A percentile compares a stretch with the other conserved stretches of the same genome.
phyloP scores from a whole-genome alignment of 2,113 vertebrate genomes.

The Notarius lentiginosus region DNA sequence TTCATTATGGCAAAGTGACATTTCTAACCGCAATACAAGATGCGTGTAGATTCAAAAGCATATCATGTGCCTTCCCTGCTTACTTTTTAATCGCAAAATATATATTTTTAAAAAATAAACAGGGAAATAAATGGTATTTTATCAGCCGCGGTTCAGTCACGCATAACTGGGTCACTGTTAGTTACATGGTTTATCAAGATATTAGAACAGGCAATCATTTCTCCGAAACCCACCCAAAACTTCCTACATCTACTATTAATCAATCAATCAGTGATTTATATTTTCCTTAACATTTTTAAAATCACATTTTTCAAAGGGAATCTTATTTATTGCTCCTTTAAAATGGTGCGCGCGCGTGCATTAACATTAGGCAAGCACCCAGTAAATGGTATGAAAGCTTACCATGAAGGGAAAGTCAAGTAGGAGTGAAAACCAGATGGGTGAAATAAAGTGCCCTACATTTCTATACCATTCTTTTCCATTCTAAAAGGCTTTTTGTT shows the following conservation, averaged over 20 bases:
- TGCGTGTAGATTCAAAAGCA: not conserved
- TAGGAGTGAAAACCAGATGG: not conserved
- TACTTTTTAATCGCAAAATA: not conserved
- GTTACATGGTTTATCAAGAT: not conserved
- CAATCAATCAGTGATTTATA: not conserved
- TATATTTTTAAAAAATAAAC: too few species aligned
- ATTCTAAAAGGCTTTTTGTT: constrained; percentile 5
- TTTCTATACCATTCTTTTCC: not conserved
- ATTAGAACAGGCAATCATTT: not conserved
- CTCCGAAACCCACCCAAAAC: not conserved
- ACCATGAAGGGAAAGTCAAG: not conserved
- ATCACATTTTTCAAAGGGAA: not conserved
- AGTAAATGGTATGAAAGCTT: constrained; percentile 9
- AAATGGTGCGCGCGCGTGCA: not conserved
- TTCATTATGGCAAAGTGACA: not conserved
- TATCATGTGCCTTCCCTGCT: not conserved
- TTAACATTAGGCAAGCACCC: not conserved
- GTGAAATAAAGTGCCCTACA: not conserved
- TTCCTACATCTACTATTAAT: not conserved
- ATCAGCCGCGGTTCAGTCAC: not conserved
- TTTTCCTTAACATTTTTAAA: not conserved
- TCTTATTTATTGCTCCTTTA: not conserved
- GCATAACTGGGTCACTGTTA: not conserved
- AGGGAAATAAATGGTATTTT: not conserved
- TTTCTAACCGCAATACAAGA: not conserved